Base-by-base conservation (phyloP, 92 coral and sea anemone genomes). In the Chrysogorgia sp. region DNA sequence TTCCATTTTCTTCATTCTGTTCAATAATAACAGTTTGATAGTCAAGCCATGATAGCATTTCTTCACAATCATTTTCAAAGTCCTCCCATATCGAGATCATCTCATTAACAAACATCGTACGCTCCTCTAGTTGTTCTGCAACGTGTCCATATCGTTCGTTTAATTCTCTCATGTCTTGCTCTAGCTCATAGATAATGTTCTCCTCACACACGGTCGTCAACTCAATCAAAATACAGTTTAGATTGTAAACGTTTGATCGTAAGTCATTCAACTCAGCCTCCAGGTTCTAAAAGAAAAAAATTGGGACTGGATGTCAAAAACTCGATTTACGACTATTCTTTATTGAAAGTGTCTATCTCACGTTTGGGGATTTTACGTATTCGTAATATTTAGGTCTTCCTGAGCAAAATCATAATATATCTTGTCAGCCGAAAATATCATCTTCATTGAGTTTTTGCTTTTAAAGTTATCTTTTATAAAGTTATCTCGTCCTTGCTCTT, bases 1-100 rank as follows among this genome's bases (percentile, higher is more conserved):
- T 20, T 69, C 34, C 60, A 29, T 0, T 19, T 28, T 69, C 60
- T 23, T 26, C 59, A 0, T 48, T 66, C 58, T 82, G 86, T 20
- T 86, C 81, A 40, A 94, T 71, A 56, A 89, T 79, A 49, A 59
- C 78, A 35, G 80, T 87, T 58, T 94, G 98, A 40, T 78, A 77
- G 59, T 91, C 86, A 34, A 94, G 75, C 98, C 98, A 94, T 41
- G 88, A 74, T 28, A 83, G 77, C 62, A 94, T 56, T 30, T 94
- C 96, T 1, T 87, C 81, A 56, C 97, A 92, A 58, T 91, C 90
- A 67, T 81, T 82, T 84, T 93, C 89, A 80, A 89, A 94, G 66
- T 85, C 84, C 59, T 91, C 87, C 93, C 98, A 91, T 40, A 52
- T 84, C 13, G 65, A 43, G 4, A 80, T 32, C 43, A 76, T 31